A percentile compares a stretch with the other conserved stretches of the same genome.
phyloP scores from a whole-genome alignment of 2,888 invertebrate genomes.

The Hipparchia semele region DNA sequence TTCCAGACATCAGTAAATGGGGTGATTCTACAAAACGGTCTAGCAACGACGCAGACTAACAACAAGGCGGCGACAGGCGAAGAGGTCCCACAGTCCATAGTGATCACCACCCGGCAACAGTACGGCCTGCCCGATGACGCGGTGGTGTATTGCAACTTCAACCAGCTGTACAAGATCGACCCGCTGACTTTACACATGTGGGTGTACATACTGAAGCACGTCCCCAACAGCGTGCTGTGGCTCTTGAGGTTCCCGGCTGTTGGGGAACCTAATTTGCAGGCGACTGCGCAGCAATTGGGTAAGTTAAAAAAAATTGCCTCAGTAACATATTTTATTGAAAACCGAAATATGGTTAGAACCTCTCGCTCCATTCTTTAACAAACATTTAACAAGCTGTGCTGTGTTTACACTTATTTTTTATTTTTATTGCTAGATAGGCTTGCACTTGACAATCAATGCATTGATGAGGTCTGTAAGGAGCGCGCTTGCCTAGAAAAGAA shows the following conservation, averaged over 20 bases:
- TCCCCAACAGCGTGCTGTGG: constrained; percentile 98
- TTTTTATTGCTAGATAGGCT: too few species aligned
- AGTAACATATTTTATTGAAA: not conserved
- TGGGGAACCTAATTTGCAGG: constrained; percentile 92
- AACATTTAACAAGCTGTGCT: not conserved
- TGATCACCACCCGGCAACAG: constrained; percentile 97
- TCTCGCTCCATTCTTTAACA: too few species aligned
- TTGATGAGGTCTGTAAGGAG: too few species aligned
- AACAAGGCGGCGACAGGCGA: constrained; percentile 99
- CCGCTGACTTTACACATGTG: constrained; percentile 98
- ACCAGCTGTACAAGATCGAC: constrained; percentile 99
- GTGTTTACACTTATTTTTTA: not conserved
- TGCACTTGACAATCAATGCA: too few species aligned
- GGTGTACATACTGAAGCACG: constrained; percentile 96
- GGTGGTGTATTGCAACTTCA: constrained; percentile 99
- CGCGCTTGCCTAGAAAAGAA: too few species aligned
- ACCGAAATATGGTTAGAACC: too few species aligned
- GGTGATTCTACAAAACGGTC: constrained; percentile 97
- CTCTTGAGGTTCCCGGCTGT: constrained; percentile 97
- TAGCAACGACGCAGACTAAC: constrained; percentile 98
- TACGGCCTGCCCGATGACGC: constrained; percentile 98
- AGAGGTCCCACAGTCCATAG: constrained; percentile 97
- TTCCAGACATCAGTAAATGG: constrained; percentile 96
- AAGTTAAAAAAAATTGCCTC: constrained; percentile 38
- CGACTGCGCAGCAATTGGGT: constrained; percentile 92